Base-by-base conservation (phyloP, 2,888 invertebrate species). In the Dyspetes luteomarginatus region DNA sequence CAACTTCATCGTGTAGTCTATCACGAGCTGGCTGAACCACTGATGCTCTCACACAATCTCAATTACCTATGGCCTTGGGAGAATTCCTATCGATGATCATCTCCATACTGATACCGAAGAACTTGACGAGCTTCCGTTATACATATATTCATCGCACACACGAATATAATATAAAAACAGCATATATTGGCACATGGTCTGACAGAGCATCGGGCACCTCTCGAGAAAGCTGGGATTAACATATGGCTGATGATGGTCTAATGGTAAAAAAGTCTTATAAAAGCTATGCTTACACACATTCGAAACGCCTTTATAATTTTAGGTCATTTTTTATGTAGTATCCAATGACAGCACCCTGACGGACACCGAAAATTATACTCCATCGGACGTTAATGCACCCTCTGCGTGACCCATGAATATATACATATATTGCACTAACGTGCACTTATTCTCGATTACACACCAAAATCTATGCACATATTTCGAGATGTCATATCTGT, bases 121-220 rank as follows among this genome's bases (percentile, higher is more conserved):
- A 55, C 67, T 73, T 78, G 73, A 74, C 68, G 48, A 73, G 73
- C 68, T 68, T 62, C 73, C 48, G 52, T 62, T 68, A 43, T 22
- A 30, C 30, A 50, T 4, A 41, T 55, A 24, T 67, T 52, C 41
- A 67, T 24, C 7, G 12, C 12, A 12, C 24, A 52, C 17, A 4
- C 41, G 26, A 3, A 24, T 15, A 26, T 48, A 17, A 48, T 48
- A 17, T 9, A 62, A 15, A 1, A 22, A n/a, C 24, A 24, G n/a
- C n/a, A n/a, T 17, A 9, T 24, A 68, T 26, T 55, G 15, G 22
- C n/a, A n/a, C n/a, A 15, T 19, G 36, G 36, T 36, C 9, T 12
- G 36, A 36, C 9, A 9, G 9, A 36, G 36, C 7, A 12, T 2
- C 12, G 36, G 36, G 36, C n/a, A n/a, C n/a, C n/a, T n/a, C n/a